These are phyloP conservation scores for Arge pagana DNA, from an alignment of 2,888 invertebrate species.

Conservation along the genomic window DNA sequence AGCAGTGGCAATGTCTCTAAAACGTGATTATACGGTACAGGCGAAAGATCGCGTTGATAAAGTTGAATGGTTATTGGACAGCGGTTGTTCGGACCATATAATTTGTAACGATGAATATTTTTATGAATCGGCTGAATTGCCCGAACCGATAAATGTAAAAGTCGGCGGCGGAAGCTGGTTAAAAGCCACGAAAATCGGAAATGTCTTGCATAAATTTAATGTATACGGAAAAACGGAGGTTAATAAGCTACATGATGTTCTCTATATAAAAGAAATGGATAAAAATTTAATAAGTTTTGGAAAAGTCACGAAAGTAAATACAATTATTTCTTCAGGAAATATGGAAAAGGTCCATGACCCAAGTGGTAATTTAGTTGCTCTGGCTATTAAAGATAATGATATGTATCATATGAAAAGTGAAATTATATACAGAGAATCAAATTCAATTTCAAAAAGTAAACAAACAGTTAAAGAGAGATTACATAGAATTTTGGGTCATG, in stretches of 20 bases:
- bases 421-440: neutral
- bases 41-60: too few relatives aligned
- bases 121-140: neutral
- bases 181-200: neutral
- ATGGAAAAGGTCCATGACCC: neutral
- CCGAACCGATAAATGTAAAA: neutral
- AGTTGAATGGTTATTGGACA: neutral
- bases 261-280: neutral
- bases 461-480: conserved; percentile 28
- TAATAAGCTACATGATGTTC: neutral
- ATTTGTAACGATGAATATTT: neutral
- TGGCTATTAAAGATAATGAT: conserved; percentile 17
- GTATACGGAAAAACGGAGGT: neutral
- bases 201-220: neutral
- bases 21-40: too few relatives aligned
- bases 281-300: neutral
- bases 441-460: conserved; percentile 10
- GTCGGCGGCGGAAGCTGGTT: neutral
- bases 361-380: neutral
- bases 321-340: neutral
- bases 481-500: conserved; percentile 26
- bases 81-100: neutral
- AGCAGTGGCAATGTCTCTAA: too few relatives aligned
- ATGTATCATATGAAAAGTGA: conserved; percentile 22
- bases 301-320: neutral